phyloP scores from a whole-genome alignment of 2,113 vertebrate species.

The Harpagus bidentatus region DNA sequence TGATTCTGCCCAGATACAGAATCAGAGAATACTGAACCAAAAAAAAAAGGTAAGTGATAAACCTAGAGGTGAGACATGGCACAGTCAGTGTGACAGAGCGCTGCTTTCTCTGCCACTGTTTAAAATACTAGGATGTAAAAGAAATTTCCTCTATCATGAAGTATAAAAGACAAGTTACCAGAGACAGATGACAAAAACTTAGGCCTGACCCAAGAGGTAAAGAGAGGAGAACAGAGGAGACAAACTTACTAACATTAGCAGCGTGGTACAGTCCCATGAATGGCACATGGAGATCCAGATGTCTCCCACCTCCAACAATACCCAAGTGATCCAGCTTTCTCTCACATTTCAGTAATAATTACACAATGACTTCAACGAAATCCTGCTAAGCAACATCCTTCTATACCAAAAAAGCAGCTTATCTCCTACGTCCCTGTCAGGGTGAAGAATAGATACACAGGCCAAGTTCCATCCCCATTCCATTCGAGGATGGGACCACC shows the following conservation, averaged over 20 bases:
- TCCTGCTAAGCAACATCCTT: background rate
- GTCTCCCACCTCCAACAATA: background rate
- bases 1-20: background rate
- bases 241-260: background rate
- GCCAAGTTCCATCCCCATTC: background rate
- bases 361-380: background rate
- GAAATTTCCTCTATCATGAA: background rate
- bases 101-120: background rate
- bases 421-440: background rate
- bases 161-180: background rate
- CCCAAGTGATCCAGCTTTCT: background rate
- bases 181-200: background rate
- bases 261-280: background rate
- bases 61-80: background rate
- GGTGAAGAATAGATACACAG: background rate
- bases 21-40: background rate
- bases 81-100: background rate
- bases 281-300: accelerated
- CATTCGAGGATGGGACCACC: background rate
- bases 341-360: background rate
- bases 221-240: background rate
- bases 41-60: background rate
- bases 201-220: background rate
- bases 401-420: background rate
- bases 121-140: background rate